Base-by-base conservation (phyloP, 2,888 invertebrate genomes). In the Phaonia tiefii region DNA sequence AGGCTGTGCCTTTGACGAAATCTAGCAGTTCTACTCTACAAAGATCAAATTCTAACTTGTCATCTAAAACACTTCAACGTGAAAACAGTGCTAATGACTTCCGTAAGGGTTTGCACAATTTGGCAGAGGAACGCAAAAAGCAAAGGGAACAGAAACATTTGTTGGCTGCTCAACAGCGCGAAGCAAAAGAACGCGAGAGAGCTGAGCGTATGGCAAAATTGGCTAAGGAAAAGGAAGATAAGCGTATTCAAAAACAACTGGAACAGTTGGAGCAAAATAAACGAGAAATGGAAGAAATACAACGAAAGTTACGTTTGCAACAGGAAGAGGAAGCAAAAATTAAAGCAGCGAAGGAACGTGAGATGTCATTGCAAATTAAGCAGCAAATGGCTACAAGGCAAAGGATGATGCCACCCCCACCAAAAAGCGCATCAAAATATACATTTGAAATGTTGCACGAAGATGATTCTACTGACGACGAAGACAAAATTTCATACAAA, bases 401-500 rank as follows among this genome's bases (percentile, higher is more conserved):
- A 83, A 79, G 83, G 79, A 87, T 84, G 81, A 67, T 87, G 85
- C 86, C 88, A 71, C 88, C 88, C 5, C 88, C 88, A 31, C 85
- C 88, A 13, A 86, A 86, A 76, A 71, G 20, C 1, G 82, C 85
- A 15, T 85, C 83, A 1, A 89, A 88, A 80, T 91, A 89, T 70
- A 86, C 87, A n/a, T 91, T 91, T 77, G 90, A 91, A 71, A 89
- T 90, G 88, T 79, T 91, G 77, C 88, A 89, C 80, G 91, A 90
- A 73, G 91, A 91, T 79, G 91, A 91, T 83, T 91, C 91, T 5
- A 91, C 91, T 7, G 91, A 91, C 80, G 91, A 91, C 54, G 91
- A 91, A 80, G 87, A 87, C 51, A 90, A 89, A 79, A 85, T 87
- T 4, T 86, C 86, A 42, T 86, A 86, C 80, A 88, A 88, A 83